Conservation (phyloP, 2,113 vertebrate genomes). For the Pachycephala philippinensis region DNA sequence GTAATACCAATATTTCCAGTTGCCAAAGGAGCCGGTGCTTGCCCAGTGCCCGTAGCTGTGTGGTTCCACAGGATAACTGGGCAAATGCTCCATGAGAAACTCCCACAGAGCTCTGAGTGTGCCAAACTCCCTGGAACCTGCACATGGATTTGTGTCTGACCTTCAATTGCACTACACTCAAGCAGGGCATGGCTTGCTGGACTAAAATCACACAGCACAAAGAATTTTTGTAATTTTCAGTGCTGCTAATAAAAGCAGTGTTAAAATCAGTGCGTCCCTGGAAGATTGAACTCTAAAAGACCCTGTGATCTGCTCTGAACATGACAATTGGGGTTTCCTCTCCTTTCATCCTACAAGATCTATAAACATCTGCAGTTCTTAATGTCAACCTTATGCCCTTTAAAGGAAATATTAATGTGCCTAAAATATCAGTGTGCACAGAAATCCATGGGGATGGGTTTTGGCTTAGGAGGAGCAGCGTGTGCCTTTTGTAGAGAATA, state of each 20-base stretch:
- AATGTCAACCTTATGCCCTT: not conserved
- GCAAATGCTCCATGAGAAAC: not conserved
- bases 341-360: not conserved
- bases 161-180: not conserved
- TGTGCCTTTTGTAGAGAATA: not conserved
- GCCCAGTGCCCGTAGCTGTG: not conserved
- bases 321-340: not conserved
- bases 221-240: not conserved
- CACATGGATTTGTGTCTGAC: not conserved
- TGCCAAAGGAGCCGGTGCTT: not conserved
- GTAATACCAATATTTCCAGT: not conserved
- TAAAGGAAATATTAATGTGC: slow-evolving; percentile 3
- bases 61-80: not conserved
- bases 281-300: not conserved
- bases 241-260: not conserved
- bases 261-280: not conserved
- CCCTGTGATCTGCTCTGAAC: not conserved
- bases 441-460: not conserved
- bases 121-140: not conserved
- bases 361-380: not conserved
- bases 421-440: not conserved
- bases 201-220: not conserved
- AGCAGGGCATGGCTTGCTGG: not conserved
- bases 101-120: not conserved
- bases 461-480: not conserved